Evolutionary conservation across 2,797 vertebrate species (phyloP).

Genomic region (Alosa sapidissima): DNA sequence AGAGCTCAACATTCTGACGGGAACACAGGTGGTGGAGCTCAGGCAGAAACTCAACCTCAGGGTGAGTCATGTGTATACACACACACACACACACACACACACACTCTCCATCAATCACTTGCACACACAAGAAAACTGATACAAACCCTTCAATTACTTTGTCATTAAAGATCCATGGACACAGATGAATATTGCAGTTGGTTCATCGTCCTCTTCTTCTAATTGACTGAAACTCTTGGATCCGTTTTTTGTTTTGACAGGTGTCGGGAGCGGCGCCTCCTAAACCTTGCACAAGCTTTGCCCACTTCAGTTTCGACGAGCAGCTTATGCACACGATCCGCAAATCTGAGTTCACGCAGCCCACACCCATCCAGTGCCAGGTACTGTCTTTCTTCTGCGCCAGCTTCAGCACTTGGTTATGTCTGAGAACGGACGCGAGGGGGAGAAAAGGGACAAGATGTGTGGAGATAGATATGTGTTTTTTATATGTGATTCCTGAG

Average conservation of each 20-base stretch:
- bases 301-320: slow-evolving; percentile 96
- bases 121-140: neutral
- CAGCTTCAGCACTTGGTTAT: neutral
- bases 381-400: slow-evolving; percentile 65
- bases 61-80: slow-evolving; percentile 68
- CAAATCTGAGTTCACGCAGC: slow-evolving; percentile 97
- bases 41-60: slow-evolving; percentile 92
- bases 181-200: neutral
- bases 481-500: neutral
- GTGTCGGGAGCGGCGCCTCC: slow-evolving; percentile 96
- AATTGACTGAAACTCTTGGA: neutral
- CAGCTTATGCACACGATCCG: slow-evolving; percentile 97
- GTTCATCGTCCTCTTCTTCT: neutral
- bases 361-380: slow-evolving; percentile 98
- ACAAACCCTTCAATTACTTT: neutral
- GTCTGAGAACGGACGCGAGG: neutral
- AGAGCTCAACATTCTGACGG: slow-evolving; percentile 87
- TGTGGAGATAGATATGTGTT: neutral
- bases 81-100: neutral
- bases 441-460: neutral
- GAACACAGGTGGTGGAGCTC: slow-evolving; percentile 84
- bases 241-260: slow-evolving; percentile 59
- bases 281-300: slow-evolving; percentile 93
- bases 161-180: neutral
- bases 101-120: neutral